Conservation (phyloP, 2,888 invertebrate species). For the Kryphioiulus occultus region DNA sequence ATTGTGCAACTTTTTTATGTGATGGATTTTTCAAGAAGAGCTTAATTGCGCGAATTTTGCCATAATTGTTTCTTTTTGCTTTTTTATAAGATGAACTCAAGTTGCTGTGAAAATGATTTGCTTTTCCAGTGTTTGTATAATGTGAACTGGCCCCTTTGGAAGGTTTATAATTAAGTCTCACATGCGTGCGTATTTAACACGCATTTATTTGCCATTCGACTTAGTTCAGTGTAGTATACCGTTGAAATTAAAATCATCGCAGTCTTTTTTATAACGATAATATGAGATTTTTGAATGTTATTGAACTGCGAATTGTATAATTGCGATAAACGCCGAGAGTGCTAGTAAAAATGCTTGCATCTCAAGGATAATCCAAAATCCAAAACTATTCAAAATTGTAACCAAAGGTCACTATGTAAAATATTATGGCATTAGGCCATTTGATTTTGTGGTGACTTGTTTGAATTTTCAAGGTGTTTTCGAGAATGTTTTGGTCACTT, state of each 20-base stretch:
- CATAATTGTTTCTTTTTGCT: slow-evolving; percentile 5
- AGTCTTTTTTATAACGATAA: background rate
- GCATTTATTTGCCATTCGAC: background rate
- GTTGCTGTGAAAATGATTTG: background rate
- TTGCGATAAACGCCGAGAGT: too few species aligned
- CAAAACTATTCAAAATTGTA: too few species aligned
- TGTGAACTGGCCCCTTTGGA: background rate
- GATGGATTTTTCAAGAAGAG: background rate
- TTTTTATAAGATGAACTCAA: slow-evolving; percentile 5
- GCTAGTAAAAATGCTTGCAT: too few species aligned
- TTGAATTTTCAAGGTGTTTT: too few species aligned
- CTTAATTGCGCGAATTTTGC: background rate
- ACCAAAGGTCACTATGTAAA: too few species aligned
- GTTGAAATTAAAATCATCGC: background rate
- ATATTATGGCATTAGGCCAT: too few species aligned
- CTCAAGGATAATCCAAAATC: too few species aligned
- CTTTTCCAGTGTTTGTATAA: slow-evolving; percentile 1
- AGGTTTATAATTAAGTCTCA: background rate
- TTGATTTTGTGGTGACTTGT: too few species aligned
- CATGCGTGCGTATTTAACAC: background rate
- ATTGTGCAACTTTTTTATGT: background rate
- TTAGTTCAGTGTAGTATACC: background rate
- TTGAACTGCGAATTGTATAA: too few species aligned
- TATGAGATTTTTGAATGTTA: background rate
- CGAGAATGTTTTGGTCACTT: too few species aligned